Percentiles rank a stretch among this genome's conserved stretches.
These are phyloP conservation scores for Sepioteuthis lessoniana DNA, from an alignment of 2,888 invertebrate genomes.

Conservation along the genomic window DNA sequence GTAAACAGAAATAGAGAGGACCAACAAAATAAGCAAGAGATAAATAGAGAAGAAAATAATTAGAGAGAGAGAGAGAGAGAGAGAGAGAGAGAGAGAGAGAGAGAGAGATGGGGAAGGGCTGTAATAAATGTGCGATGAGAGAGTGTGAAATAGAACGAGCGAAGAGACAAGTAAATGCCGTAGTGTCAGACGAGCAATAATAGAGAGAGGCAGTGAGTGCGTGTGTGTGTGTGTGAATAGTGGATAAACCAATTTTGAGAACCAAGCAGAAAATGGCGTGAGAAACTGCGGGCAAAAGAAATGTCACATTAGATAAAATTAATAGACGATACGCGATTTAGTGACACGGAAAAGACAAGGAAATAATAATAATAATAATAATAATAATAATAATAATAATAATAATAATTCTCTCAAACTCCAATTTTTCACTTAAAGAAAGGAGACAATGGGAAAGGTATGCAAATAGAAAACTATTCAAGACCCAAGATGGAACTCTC, in stretches of 20 bases:
- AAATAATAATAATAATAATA: neutral
- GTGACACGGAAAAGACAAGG: neutral
- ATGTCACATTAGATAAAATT: constrained; percentile 33
- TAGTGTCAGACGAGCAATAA: too few relatives aligned
- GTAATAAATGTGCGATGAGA: too few relatives aligned
- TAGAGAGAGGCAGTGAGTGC: neutral
- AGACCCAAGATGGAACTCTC: neutral
- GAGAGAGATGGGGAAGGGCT: too few relatives aligned
- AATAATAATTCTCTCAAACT: neutral
- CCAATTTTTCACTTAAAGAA: neutral
- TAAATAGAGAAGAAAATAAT: too few relatives aligned
- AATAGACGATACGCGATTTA: neutral
- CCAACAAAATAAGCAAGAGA: too few relatives aligned
- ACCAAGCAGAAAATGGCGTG: neutral
- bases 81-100: too few relatives aligned
- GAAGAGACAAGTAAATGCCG: too few relatives aligned
- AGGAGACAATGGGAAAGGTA: neutral
- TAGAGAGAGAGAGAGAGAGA: too few relatives aligned
- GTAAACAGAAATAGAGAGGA: too few relatives aligned
- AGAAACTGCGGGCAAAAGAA: neutral
- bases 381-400: neutral
- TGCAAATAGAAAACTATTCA: neutral
- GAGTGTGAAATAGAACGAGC: too few relatives aligned
- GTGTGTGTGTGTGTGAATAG: neutral
- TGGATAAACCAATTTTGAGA: neutral